Evolutionary conservation across 2,113 vertebrate genomes (phyloP).

Genomic region (Empidonax traillii): DNA sequence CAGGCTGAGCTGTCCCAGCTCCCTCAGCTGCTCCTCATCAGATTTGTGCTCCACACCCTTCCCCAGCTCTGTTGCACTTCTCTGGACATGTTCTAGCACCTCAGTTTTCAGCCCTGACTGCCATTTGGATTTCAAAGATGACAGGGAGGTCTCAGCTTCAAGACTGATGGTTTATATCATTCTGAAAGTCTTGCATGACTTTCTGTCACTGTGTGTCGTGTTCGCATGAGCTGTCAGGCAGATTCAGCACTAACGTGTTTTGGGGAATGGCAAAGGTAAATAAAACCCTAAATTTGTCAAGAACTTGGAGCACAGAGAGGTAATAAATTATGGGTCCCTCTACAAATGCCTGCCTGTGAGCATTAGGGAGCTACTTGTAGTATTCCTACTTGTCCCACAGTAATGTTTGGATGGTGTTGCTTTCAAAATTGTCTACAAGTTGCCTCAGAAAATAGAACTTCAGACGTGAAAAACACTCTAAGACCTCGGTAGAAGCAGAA

Average conservation of each 20-base stretch:
- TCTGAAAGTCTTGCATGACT: background rate
- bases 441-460: background rate
- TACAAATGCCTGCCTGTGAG: background rate
- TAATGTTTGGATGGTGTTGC: background rate
- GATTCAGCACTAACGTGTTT: background rate
- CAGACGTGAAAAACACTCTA: background rate
- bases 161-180: background rate
- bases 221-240: background rate
- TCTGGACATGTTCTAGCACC: fast-evolving
- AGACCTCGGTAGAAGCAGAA: background rate
- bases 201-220: background rate
- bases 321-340: background rate
- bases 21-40: background rate
- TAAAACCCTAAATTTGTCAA: background rate
- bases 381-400: background rate
- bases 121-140: background rate
- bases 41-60: background rate
- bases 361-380: background rate
- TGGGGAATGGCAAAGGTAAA: background rate
- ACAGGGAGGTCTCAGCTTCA: background rate
- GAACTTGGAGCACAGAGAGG: background rate
- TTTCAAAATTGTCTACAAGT: background rate
- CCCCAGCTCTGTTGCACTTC: fast-evolving
- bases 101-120: background rate
- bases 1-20: background rate